Percentiles rank a stretch among this genome's conserved stretches.
Conservation (phyloP, 2,797 vertebrate genomes). For the Picus viridis region DNA sequence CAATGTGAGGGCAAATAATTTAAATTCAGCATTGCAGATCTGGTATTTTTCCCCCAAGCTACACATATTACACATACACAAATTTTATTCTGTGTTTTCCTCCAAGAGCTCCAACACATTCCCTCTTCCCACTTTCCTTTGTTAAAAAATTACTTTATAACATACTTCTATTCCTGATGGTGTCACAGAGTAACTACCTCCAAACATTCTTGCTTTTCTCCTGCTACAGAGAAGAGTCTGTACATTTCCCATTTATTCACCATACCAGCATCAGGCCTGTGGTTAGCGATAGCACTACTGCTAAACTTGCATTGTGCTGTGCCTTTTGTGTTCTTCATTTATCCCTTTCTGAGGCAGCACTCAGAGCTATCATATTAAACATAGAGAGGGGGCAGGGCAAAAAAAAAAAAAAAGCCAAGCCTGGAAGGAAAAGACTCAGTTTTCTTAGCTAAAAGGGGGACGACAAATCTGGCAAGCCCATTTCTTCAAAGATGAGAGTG, state of each 20-base stretch:
- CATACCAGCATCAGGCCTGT: not conserved
- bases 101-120: not conserved
- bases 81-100: not conserved
- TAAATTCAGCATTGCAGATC: constrained; percentile 1
- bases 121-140: not conserved
- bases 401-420: not conserved
- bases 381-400: too few species aligned
- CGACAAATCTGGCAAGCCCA: not conserved
- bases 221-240: not conserved
- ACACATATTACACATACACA: not conserved
- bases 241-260: not conserved
- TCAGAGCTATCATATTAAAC: not conserved
- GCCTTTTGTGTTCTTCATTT: not conserved
- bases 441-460: not conserved
- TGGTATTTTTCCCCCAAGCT: constrained; percentile 26
- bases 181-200: not conserved
- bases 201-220: not conserved
- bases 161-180: not conserved
- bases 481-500: not conserved
- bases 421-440: not conserved
- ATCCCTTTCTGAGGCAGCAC: not conserved
- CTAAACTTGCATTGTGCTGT: not conserved
- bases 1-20: constrained; percentile 32
- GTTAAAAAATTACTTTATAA: not conserved
- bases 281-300: not conserved